phyloP scores from a whole-genome alignment of 37 sponge, comb jelly and placozoan species.

The Amphimedon queenslandica region DNA sequence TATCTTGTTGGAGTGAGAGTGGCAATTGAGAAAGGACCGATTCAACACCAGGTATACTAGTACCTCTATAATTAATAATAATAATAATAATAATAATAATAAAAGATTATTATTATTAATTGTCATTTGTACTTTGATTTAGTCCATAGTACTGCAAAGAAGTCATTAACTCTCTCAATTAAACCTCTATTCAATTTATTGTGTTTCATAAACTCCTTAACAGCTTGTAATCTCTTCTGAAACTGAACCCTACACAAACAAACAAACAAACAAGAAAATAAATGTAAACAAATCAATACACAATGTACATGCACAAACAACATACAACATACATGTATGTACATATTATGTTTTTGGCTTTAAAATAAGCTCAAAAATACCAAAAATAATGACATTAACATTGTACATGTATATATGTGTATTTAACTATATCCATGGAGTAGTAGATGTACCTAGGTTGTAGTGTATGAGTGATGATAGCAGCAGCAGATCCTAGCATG shows the following conservation, averaged over 20 bases:
- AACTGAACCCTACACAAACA: constrained; percentile 51
- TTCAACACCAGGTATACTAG: constrained; percentile 47
- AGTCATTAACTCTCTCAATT: constrained; percentile 52
- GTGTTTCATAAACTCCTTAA: constrained; percentile 65
- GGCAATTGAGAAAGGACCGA: constrained; percentile 62
- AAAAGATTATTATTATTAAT: neutral
- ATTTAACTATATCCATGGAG: neutral
- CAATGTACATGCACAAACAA: neutral
- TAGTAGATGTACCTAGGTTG: constrained; percentile 27
- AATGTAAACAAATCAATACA: neutral
- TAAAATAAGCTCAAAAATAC: too few species aligned
- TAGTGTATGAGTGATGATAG: constrained; percentile 60
- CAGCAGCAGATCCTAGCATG: constrained; percentile 61
- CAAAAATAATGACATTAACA: neutral
- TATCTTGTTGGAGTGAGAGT: constrained; percentile 48
- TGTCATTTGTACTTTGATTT: constrained; percentile 35
- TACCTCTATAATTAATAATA: constrained; percentile 68
- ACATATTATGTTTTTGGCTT: neutral
- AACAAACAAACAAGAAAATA: neutral
- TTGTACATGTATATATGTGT: constrained; percentile 7
- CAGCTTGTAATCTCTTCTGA: constrained; percentile 67
- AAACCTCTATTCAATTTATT: constrained; percentile 51
- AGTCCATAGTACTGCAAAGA: constrained; percentile 67
- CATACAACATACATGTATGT: neutral
- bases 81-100: too few species aligned